These are phyloP conservation scores for Lasioglossum leucozonium DNA, from an alignment of 2,888 invertebrate genomes.

Conservation along the genomic window DNA sequence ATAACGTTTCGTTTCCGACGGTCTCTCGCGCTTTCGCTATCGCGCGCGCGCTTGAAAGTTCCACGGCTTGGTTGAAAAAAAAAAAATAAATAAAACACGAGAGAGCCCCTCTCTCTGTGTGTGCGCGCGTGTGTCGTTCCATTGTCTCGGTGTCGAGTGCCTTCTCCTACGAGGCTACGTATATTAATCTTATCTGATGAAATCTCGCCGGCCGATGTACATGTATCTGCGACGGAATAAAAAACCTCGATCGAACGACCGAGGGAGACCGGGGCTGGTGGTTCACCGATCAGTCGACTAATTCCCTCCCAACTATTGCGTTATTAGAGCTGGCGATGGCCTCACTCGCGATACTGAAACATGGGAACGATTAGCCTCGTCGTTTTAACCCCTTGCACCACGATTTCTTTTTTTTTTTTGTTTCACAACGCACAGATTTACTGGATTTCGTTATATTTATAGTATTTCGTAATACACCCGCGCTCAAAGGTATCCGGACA, in stretches of 20 bases:
- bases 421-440: not conserved
- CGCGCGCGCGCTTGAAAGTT: not conserved
- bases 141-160: slow-evolving; percentile 22
- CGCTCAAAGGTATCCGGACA: no score
- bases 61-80: not conserved
- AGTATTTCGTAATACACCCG: no score
- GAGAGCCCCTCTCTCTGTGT: no score
- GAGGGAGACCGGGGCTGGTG: not conserved
- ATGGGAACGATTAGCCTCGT: not conserved
- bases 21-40: not conserved
- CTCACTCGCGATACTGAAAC: not conserved
- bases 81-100: not conserved
- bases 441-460: not conserved
- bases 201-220: slow-evolving; percentile 3
- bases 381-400: not conserved
- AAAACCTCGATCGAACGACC: not conserved
- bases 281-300: not conserved
- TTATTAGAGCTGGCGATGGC: not conserved
- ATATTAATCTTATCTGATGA: slow-evolving; percentile 42
- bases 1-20: slow-evolving; percentile 3
- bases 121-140: not conserved
- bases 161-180: slow-evolving; percentile 12
- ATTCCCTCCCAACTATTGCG: not conserved
- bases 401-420: no score
- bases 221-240: not conserved